These are phyloP conservation scores for Noctuana brunneofusca DNA, from an alignment of 2,888 invertebrate genomes.

Conservation along the genomic window DNA sequence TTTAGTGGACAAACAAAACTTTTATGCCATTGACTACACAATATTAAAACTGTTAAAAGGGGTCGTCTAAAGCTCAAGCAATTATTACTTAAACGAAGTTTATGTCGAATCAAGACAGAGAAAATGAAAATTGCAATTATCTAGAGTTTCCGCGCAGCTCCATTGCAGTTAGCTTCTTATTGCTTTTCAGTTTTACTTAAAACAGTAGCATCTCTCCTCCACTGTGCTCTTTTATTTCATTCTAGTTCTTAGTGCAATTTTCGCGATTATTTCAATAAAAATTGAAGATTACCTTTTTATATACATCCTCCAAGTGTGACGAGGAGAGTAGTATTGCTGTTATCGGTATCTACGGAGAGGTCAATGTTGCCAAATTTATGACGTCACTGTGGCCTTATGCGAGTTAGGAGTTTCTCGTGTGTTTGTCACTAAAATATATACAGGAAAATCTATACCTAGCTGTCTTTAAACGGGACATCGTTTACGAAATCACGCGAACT, in stretches of 20 bases:
- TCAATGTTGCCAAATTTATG: too few species aligned
- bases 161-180: slow-evolving; percentile 25
- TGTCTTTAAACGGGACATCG: slow-evolving; percentile 2
- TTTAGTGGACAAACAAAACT: not conserved
- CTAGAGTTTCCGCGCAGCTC: slow-evolving; percentile 25
- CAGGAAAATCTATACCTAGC: not conserved
- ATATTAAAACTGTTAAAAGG: slow-evolving; percentile 7
- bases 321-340: not conserved
- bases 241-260: not conserved
- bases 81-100: slow-evolving; percentile 28
- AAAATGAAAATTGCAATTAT: slow-evolving; percentile 34
- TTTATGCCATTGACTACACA: not conserved
- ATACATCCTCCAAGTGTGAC: not conserved
- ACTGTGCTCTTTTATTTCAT: slow-evolving; percentile 11
- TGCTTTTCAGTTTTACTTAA: slow-evolving; percentile 27
- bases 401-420: too few species aligned
- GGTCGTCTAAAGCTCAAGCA: slow-evolving; percentile 23
- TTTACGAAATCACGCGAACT: slow-evolving; percentile 39
- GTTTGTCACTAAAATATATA: too few species aligned
- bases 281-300: not conserved
- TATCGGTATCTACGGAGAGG: not conserved
- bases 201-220: slow-evolving; percentile 13
- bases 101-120: slow-evolving; percentile 33
- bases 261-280: slow-evolving; percentile 4
- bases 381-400: too few species aligned